Base-by-base conservation (phyloP, 2,888 invertebrate genomes). In the Julus scanicus region DNA sequence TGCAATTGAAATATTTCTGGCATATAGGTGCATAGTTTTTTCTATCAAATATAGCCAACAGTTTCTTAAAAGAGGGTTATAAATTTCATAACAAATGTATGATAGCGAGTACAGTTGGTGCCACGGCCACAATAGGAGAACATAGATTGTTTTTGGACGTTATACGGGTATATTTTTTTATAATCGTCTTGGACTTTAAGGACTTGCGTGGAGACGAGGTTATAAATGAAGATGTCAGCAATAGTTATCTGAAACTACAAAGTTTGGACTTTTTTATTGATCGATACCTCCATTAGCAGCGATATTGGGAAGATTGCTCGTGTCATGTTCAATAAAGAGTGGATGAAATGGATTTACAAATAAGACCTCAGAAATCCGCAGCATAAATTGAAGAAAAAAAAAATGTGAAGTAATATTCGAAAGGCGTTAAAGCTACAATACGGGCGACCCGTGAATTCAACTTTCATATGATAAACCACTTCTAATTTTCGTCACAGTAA, bases 291-390 rank as follows among this genome's bases (percentile, higher is more conserved):
- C 80, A 80, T 80, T 80, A 80, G 80, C 80, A 8, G 80, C 80
- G 80, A 80, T 80, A 80, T 80, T 80, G 80, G 37, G 37, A 80
- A 80, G 80, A 80, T 80, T 80, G 80, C 80, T 80, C 37, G 37
- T 80, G 80, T 80, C 80, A 80, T 80, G 80, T 80, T 80, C 80
- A 80, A 80, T 80, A 80, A 80, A 80, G 80, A 80, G 80, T 80
- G 80, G 80, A 80, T 80, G 37, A 80, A 80, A 80, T 80, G 80
- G 80, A 80, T 80, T 80, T 80, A 80, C 80, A 80, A 80, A 80
- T 80, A 80, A 80, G 80, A 80, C 80, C 80, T 80, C 8, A 80
- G 80, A 80, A 80, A 80, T 80, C 80, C 80, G 8, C 80, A 13
- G 37, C 37, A 80, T 80, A 80, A 80, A 80, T 80, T 80, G 80